Base-by-base conservation (phyloP, 2,888 invertebrate species). In the Hecatera dysodea region DNA sequence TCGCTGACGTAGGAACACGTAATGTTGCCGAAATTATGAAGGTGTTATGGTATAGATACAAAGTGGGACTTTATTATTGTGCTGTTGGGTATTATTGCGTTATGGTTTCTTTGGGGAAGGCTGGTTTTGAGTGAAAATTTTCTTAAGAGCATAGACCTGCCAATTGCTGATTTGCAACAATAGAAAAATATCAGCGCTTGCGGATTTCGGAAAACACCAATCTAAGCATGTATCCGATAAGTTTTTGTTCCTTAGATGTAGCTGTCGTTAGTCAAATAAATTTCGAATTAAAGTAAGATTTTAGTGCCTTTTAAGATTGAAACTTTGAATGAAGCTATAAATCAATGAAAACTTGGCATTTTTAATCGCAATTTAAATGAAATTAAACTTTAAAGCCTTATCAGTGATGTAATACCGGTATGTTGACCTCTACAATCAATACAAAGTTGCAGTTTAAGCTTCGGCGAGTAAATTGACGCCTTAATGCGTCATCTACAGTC, bases 1-100 rank as follows among this genome's bases (percentile, higher is more conserved):
- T 2, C 63, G 46, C 22, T 57, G 60, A 75, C 75, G 80, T 70
- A 50, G 5, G 33, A 6, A 48, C 11, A 72, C 80, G 81, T 70
- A 76, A 81, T 63, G 15, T 17, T 33, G 61, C 46, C 50, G 52
- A 80, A 62, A 75, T 71, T 55, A 44, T 57, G 27, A 15, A 50
- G 8, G 3, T n/a, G 24, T 61, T 27, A 27, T 39, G 15, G 50
- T 55, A 5, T 72, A 3, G 12, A n/a, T 64, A 39, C 19, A 36
- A 8, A n/a, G 55, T n/a, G 33, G 33, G 33, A 15, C 22, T 36
- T 64, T 9, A 48, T 42, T 63, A 48, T 33, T 11, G n/a, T 63
- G 61, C 29, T 42, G 17, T 62, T 29, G 29, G 9, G 19, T 2
- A n/a, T 12, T 39, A n/a, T 42, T 24, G 9, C 15, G 17, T 17